Conservation (phyloP, 2,113 vertebrate species). For the Collichthys lucidus region DNA sequence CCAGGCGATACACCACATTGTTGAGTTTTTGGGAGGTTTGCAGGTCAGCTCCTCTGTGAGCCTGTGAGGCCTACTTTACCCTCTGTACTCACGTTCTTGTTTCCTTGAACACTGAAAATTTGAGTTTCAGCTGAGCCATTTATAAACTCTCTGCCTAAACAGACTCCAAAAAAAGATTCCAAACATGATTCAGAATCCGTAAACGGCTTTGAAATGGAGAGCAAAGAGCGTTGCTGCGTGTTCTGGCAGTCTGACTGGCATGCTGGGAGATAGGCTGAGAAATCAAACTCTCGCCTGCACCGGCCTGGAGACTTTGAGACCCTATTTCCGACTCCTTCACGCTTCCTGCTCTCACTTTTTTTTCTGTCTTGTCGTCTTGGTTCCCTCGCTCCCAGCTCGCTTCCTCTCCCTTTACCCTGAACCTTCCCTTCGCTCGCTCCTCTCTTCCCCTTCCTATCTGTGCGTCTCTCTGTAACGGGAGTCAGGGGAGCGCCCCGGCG, state of each 20-base stretch:
- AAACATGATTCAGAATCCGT: neutral
- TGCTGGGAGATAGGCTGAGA: constrained; percentile 18
- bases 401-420: constrained; percentile 1
- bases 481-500: constrained; percentile 6
- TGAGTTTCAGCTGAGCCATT: neutral
- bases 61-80: neutral
- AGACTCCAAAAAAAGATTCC: neutral
- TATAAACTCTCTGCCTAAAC: neutral
- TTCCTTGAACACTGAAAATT: neutral
- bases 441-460: neutral
- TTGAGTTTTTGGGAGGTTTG: neutral
- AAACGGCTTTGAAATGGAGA: neutral
- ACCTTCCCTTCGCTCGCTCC: neutral
- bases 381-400: neutral
- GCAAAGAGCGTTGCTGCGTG: neutral
- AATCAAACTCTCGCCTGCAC: constrained; percentile 17
- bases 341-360: constrained; percentile 25
- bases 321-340: constrained; percentile 40
- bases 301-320: constrained; percentile 29
- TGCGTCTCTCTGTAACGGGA: neutral
- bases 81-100: too few relatives aligned
- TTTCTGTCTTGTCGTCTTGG: neutral
- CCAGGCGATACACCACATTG: neutral
- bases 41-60: neutral
- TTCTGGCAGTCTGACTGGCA: constrained; percentile 23